A percentile compares a stretch with the other conserved stretches of the same genome.
Conservation (phyloP, 2,797 vertebrate genomes). For the Pelodytes ibericus region DNA sequence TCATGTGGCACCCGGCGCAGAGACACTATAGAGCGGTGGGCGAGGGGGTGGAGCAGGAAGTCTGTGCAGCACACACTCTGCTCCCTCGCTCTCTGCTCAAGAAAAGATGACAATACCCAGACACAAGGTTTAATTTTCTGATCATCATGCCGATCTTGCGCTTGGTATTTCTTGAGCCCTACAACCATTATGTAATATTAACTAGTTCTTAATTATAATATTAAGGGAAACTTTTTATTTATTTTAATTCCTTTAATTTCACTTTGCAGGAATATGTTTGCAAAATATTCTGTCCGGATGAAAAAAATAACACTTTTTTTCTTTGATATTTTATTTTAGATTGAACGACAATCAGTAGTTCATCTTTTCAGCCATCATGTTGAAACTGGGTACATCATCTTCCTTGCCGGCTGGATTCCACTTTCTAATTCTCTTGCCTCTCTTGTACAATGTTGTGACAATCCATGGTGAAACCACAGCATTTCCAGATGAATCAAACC, state of each 20-base stretch:
- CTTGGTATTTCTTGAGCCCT: too few relatives aligned
- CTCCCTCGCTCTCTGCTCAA: too few relatives aligned
- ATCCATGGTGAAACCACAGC: conserved; percentile 66
- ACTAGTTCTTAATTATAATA: too few relatives aligned
- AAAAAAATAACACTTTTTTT: conserved; percentile 9
- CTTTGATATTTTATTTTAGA: conserved; percentile 67
- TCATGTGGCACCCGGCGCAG: too few relatives aligned
- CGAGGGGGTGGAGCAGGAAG: too few relatives aligned
- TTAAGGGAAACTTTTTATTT: too few relatives aligned
- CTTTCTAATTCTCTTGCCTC: conserved; percentile 68
- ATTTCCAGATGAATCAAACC: conserved; percentile 66
- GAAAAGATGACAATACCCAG: too few relatives aligned
- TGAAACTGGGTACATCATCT: conserved; percentile 56
- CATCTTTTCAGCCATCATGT: conserved; percentile 72
- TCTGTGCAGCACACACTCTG: too few relatives aligned
- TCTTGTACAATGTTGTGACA: conserved; percentile 65
- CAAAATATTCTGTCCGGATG: background rate
- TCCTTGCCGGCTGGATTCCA: conserved; percentile 62
- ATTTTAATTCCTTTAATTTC: background rate
- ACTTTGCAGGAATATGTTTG: background rate
- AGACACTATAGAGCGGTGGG: too few relatives aligned
- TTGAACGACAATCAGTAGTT: conserved; percentile 60
- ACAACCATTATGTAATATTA: too few relatives aligned
- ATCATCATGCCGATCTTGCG: too few relatives aligned
- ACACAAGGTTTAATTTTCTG: too few relatives aligned